phyloP scores from a whole-genome alignment of 2,797 vertebrate species.

The Lagorchestes hirsutus region DNA sequence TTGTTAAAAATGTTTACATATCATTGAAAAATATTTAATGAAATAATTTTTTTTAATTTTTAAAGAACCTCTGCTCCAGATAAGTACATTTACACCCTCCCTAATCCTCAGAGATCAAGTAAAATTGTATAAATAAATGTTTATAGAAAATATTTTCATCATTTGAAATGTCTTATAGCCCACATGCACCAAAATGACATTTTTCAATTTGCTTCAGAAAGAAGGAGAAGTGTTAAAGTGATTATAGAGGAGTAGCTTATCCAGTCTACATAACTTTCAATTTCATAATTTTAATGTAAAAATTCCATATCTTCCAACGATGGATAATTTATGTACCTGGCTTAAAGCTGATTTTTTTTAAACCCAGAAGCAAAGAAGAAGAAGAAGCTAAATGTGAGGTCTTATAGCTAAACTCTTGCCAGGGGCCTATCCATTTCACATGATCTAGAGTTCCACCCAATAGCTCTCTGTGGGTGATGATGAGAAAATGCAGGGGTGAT shows the following conservation, averaged over 20 bases:
- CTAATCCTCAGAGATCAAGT: constrained; percentile 53
- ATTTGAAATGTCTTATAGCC: constrained; percentile 67
- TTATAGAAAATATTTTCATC: constrained; percentile 60
- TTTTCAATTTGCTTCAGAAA: constrained; percentile 67
- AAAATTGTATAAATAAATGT: constrained; percentile 59
- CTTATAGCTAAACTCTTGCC: constrained; percentile 72
- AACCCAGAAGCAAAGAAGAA: constrained; percentile 75
- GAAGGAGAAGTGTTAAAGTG: constrained; percentile 70
- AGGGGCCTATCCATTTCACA: constrained; percentile 67
- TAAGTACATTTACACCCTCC: neutral
- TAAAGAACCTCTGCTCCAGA: neutral
- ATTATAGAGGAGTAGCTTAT: constrained; percentile 48
- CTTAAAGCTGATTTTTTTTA: constrained; percentile 64
- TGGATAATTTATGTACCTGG: constrained; percentile 70
- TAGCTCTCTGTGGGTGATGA: constrained; percentile 63
- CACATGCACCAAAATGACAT: constrained; percentile 68
- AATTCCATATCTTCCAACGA: constrained; percentile 68
- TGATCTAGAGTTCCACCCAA: constrained; percentile 76
- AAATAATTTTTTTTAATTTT: neutral
- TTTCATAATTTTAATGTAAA: constrained; percentile 68
- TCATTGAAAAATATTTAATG: neutral
- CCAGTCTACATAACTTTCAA: constrained; percentile 57
- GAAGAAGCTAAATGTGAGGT: constrained; percentile 66
- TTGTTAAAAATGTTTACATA: neutral
- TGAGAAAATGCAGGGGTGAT: constrained; percentile 44